phyloP scores from a whole-genome alignment of 1,140 invertebrate genomes.

The Cherax destructor region DNA sequence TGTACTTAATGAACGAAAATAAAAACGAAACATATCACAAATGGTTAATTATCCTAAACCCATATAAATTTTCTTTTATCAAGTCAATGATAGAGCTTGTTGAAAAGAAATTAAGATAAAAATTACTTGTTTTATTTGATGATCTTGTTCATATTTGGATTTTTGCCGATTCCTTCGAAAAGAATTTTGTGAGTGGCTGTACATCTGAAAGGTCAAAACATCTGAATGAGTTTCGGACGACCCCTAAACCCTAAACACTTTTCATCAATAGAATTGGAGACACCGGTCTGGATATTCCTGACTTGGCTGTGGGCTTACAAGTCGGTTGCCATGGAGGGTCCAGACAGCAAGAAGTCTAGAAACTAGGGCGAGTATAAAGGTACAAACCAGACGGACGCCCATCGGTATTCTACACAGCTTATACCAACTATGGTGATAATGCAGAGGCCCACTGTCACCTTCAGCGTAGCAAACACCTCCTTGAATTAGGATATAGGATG shows the following conservation, averaged over 20 bases:
- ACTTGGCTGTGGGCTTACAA: conserved; percentile 20
- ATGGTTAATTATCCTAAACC: background rate
- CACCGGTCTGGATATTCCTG: conserved; percentile 31
- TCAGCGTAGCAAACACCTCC: too few relatives aligned
- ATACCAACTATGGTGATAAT: too few relatives aligned
- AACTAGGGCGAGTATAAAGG: too few relatives aligned
- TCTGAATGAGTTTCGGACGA: background rate
- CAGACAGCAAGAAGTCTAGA: conserved; percentile 22
- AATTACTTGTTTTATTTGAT: conserved; percentile 20
- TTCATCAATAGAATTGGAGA: conserved; percentile 33
- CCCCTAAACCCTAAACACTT: background rate
- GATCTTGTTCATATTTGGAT: background rate
- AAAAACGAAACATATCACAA: background rate
- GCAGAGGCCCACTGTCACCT: too few relatives aligned
- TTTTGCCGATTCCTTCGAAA: background rate
- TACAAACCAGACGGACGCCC: too few relatives aligned
- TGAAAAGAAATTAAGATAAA: background rate
- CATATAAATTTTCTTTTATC: conserved; percentile 27
- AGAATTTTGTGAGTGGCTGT: background rate
- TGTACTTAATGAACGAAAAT: too few relatives aligned
- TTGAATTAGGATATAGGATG: too few relatives aligned
- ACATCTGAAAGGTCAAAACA: background rate
- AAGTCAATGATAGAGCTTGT: background rate
- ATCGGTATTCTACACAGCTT: too few relatives aligned
- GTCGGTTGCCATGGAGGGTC: conserved; percentile 16